These are phyloP conservation scores for Tiaroga cobitis DNA, from an alignment of 2,797 vertebrate species.

Conservation along the genomic window DNA sequence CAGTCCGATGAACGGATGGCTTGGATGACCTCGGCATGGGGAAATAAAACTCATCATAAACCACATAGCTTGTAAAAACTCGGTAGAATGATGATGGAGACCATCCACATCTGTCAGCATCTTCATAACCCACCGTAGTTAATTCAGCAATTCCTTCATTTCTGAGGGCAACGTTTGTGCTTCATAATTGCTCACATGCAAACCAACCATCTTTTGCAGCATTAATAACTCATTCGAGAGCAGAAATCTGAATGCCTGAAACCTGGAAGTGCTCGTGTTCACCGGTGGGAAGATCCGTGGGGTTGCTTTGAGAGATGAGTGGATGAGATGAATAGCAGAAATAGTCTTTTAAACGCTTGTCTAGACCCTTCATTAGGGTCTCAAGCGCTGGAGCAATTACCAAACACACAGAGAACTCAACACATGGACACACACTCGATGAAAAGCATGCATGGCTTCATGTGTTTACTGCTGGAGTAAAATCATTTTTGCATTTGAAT, in stretches of 20 bases:
- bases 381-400: slow-evolving; percentile 68
- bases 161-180: slow-evolving; percentile 17
- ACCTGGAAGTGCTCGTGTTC: slow-evolving; percentile 33
- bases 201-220: background rate
- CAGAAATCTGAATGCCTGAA: background rate
- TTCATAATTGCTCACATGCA: slow-evolving; percentile 19
- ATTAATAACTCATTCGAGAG: background rate
- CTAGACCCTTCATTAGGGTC: slow-evolving; percentile 68
- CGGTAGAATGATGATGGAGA: background rate
- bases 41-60: slow-evolving; percentile 47
- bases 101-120: background rate
- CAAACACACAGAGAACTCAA: slow-evolving; percentile 13
- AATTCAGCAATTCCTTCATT: slow-evolving; percentile 26
- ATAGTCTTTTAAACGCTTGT: slow-evolving; percentile 55
- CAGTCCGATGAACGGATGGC: slow-evolving; percentile 36
- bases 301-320: slow-evolving; percentile 56
- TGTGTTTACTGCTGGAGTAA: background rate
- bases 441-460: slow-evolving; percentile 12
- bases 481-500: background rate
- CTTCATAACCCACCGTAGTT: slow-evolving; percentile 3
- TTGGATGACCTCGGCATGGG: slow-evolving; percentile 38
- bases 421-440: background rate
- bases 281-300: slow-evolving; percentile 31
- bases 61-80: background rate
- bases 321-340: slow-evolving; percentile 46